A percentile compares a stretch with the other conserved stretches of the same genome.
Conservation (phyloP, 2,888 invertebrate species). For the Nesidiocoris tenuis region DNA sequence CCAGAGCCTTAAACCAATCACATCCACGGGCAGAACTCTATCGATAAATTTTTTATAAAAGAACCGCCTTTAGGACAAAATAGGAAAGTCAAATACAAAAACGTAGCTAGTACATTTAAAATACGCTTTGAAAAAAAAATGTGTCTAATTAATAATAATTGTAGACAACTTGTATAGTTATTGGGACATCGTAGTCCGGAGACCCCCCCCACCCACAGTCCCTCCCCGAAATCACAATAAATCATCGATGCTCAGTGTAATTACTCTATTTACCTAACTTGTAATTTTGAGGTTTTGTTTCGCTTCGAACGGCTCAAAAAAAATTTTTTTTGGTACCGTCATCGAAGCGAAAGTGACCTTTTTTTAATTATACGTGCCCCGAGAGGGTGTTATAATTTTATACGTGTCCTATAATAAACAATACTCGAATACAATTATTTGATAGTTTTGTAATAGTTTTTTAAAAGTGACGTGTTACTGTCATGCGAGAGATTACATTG, state of each 20-base stretch:
- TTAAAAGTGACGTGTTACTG: slow-evolving; percentile 53
- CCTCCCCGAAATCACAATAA: slow-evolving; percentile 21
- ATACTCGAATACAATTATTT: slow-evolving; percentile 56
- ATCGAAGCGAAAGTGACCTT: not conserved
- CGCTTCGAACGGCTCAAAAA: too few relatives aligned
- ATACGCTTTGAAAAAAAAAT: slow-evolving; percentile 31
- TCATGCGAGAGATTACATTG: slow-evolving; percentile 6
- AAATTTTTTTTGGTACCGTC: slow-evolving; percentile 1
- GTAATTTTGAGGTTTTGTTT: too few relatives aligned
- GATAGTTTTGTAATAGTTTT: slow-evolving; percentile 64
- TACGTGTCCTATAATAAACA: slow-evolving; percentile 29
- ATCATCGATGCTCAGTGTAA: slow-evolving; percentile 25
- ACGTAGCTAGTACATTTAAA: slow-evolving; percentile 20
- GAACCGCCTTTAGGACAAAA: slow-evolving; percentile 24
- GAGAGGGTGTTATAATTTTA: slow-evolving; percentile 31
- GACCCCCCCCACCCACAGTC: not conserved
- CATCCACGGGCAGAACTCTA: not conserved
- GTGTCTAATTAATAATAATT: slow-evolving; percentile 18
- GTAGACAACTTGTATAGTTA: slow-evolving; percentile 5
- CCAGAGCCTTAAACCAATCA: not conserved
- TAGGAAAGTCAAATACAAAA: slow-evolving; percentile 8
- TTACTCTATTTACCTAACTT: not conserved
- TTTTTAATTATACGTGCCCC: not conserved
- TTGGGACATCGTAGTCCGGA: not conserved
- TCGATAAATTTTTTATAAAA: not conserved